Base-by-base conservation (phyloP, 2,888 invertebrate genomes). In the Erynnis tages region DNA sequence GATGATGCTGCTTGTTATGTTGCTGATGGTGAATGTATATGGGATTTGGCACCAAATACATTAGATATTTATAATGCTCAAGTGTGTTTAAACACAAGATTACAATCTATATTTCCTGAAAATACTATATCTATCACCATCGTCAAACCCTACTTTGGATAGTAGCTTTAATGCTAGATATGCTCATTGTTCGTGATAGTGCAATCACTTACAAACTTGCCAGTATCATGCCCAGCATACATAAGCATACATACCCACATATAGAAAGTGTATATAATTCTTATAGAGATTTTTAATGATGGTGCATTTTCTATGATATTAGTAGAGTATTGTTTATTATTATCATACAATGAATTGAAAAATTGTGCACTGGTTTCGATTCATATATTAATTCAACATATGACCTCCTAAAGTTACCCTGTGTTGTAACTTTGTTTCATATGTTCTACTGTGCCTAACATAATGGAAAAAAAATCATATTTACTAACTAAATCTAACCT, bases 351-450 rank as follows among this genome's bases (percentile, higher is more conserved):
- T 41, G 6, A 44, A 14, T 45, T 21, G 11, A 25, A 32, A 45
- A 21, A 44, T 27, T 32, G 57, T 61, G 60, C 67, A 67, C 66
- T 67, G 69, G 65, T 68, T 37, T 30, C 6, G 13, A 37, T 47
- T 7, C 11, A 63, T 27, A 27, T 50, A 50, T 54, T 58, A 56
- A 53, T 53, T 56, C 44, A 58, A 57, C 52, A 59, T 46, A 53
- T 62, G 56, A 66, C 57, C 61, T 66, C 53, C 50, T 49, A 58
- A 66, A 66, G 67, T 72, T 63, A 73, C 71, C 67, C 68, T 73
- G 73, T 21, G 11, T 16, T 69, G 72, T 70, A 73, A 69, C 67
- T 67, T 62, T 59, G 10, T 63, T 58, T 58, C 7, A 38, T 38
- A 27, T n/a, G 14, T 23, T 16, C 21, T 27, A 17, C 29, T 29